Base-by-base conservation (phyloP, 2,113 vertebrate species). In the Morphnarchus princeps region DNA sequence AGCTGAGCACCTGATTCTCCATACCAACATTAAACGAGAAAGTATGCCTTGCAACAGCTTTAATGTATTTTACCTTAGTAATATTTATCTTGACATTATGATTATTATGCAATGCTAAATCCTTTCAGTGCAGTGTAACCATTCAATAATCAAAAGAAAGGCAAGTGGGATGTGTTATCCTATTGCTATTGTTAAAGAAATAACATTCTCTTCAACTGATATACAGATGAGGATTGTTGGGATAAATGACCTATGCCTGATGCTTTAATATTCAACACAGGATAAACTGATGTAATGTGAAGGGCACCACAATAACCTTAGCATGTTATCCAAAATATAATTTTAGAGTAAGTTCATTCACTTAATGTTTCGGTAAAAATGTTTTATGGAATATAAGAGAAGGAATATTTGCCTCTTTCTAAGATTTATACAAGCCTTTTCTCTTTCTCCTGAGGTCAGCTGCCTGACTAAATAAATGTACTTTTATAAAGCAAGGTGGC, bases 401-500 rank as follows among this genome's bases (percentile, higher is more conserved):
- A 69, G 8, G 54, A 52, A 58, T 84, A 63, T 91, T 91, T 92
- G 5, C 31, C 72, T 92, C 47, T 58, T 57, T 31, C 13, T 65
- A 17, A 32, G 72, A 80, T 92, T 89, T 87, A 72, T 87, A 69
- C 25, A 63, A 87, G 34, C 6, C 10, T 85, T 93, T 92, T 71
- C 89, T 89, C 65, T 74, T 81, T 92, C 65, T 94, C n/a, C 61
- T 65, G 70, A 95, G 94, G 96, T 97, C 95, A 97, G 77, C 73
- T 94, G 83, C 83, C 87, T 95, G 87, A 79, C 89, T 96, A 91
- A 97, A 97, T 93, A 93, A 94, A 93, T 95, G 96, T 95, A 89
- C 89, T 96, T 95, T 92, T 93, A 95, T 94, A 97, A 97, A 97
- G 97, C 94, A 97, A 97, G 95, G 95, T 96, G 96, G 96, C 96